Percentiles rank a stretch among this genome's conserved stretches.
Conservation (phyloP, 2,888 invertebrate species). For the Eudemis profundana region DNA sequence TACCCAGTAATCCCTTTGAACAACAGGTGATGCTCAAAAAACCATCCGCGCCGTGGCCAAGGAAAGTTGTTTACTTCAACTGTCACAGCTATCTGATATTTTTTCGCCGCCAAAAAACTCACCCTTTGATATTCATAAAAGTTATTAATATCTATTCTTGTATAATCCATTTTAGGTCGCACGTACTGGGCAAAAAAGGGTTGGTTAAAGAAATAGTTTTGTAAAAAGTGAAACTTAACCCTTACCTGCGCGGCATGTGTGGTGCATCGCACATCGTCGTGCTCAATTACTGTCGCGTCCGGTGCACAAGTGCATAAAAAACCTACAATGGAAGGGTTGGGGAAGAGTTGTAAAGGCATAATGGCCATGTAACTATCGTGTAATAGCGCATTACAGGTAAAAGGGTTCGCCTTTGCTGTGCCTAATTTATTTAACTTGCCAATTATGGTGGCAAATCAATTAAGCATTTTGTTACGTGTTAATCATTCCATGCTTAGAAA, state of each 20-base stretch:
- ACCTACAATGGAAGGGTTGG: slow-evolving; percentile 77
- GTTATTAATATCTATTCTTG: slow-evolving; percentile 57
- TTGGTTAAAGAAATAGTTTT: slow-evolving; percentile 58
- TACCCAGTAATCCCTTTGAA: slow-evolving; percentile 25
- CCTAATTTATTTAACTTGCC: slow-evolving; percentile 51
- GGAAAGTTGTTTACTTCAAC: slow-evolving; percentile 76
- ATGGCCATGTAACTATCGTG: slow-evolving; percentile 83
- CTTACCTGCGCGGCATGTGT: slow-evolving; percentile 55
- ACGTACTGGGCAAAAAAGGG: slow-evolving; percentile 61
- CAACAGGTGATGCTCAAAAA: slow-evolving; percentile 79
- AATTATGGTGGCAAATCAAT: slow-evolving; percentile 19
- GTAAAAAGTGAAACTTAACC: slow-evolving; percentile 71
- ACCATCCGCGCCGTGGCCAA: slow-evolving; percentile 68
- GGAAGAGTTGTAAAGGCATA: slow-evolving; percentile 76
- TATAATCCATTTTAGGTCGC: slow-evolving; percentile 56
- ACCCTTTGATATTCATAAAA: slow-evolving; percentile 59
- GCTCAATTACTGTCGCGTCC: slow-evolving; percentile 67
- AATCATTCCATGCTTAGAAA: neutral
- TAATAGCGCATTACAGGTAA: slow-evolving; percentile 78
- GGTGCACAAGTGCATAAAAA: slow-evolving; percentile 76
- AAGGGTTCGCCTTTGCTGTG: slow-evolving; percentile 59
- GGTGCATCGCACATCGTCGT: slow-evolving; percentile 49
- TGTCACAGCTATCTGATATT: slow-evolving; percentile 76
- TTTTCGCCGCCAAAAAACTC: slow-evolving; percentile 57
- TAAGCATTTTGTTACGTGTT: neutral